Conservation (phyloP, 2,888 invertebrate genomes). For the Dicyrtomina minuta region DNA sequence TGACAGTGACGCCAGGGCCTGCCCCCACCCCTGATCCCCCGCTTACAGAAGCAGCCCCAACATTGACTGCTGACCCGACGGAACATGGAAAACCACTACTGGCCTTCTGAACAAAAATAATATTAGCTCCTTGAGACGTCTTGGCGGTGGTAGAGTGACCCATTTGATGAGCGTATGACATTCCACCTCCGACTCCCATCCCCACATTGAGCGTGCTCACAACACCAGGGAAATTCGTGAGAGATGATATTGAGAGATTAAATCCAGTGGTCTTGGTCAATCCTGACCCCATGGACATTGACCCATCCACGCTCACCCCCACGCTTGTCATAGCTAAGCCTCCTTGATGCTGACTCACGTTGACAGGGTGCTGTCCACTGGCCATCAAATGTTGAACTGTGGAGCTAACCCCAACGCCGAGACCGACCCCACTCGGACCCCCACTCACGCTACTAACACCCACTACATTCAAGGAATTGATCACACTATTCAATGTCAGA, state of each 20-base stretch:
- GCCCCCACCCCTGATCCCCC: background rate
- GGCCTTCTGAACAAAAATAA: conserved; percentile 49
- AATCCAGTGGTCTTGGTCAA: background rate
- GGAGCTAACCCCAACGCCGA: too few relatives aligned
- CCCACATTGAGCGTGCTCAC: conserved; percentile 22
- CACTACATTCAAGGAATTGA: background rate
- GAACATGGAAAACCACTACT: conserved; percentile 25
- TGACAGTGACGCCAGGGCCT: background rate
- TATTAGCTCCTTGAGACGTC: conserved; percentile 40
- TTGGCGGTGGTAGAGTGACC: conserved; percentile 31
- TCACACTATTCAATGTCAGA: conserved; percentile 19
- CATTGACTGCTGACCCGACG: background rate
- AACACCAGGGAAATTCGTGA: conserved; percentile 36
- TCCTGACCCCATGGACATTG: background rate
- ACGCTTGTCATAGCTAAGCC: background rate
- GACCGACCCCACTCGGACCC: background rate
- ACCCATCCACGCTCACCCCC: background rate
- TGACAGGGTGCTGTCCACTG: too few relatives aligned
- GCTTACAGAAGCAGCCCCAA: conserved; percentile 23
- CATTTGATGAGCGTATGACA: conserved; percentile 10
- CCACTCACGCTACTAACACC: background rate
- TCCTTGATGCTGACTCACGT: background rate
- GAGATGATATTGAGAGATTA: conserved; percentile 32
- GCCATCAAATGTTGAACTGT: conserved; percentile 8
- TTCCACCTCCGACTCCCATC: background rate